Evolutionary conservation across 1,140 invertebrate species (phyloP).

Genomic region (Acromyrmex heyeri): DNA sequence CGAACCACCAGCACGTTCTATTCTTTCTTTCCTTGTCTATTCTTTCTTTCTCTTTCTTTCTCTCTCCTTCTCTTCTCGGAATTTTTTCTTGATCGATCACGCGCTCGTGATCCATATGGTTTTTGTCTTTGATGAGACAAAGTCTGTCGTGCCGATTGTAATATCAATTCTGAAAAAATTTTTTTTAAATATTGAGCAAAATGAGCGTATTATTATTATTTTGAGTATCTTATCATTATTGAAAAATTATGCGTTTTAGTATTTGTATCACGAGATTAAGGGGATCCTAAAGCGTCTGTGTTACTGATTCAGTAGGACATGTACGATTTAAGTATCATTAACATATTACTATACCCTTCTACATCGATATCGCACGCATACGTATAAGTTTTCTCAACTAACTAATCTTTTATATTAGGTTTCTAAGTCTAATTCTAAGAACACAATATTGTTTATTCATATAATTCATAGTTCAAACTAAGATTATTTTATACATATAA

Average conservation of each 20-base stretch:
- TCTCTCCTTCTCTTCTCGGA: background rate
- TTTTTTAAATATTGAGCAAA: background rate
- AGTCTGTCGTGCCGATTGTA: background rate
- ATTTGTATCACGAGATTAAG: background rate
- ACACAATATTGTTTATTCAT: no score
- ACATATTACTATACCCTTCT: no score
- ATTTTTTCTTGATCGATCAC: constrained; percentile 24
- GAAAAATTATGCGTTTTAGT: background rate
- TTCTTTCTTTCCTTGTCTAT: constrained; percentile 57
- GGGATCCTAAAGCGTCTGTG: no score
- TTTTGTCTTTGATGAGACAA: constrained; percentile 6
- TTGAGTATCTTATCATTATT: background rate
- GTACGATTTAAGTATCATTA: no score
- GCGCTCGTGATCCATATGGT: constrained; percentile 13
- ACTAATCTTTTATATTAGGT: no score
- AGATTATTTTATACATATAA: no score
- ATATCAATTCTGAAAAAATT: background rate
- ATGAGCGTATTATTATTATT: background rate
- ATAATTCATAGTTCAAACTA: no score
- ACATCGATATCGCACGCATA: no score
- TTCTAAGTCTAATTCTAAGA: no score
- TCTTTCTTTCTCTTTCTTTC: constrained; percentile 14
- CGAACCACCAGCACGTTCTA: constrained; percentile 28
- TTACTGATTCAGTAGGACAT: no score
- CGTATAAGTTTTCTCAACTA: no score